Evolutionary conservation across 2,888 invertebrate species (phyloP), one percentile per base, ranked within the genome.

Genomic region (Oxycera nigricornis): DNA sequence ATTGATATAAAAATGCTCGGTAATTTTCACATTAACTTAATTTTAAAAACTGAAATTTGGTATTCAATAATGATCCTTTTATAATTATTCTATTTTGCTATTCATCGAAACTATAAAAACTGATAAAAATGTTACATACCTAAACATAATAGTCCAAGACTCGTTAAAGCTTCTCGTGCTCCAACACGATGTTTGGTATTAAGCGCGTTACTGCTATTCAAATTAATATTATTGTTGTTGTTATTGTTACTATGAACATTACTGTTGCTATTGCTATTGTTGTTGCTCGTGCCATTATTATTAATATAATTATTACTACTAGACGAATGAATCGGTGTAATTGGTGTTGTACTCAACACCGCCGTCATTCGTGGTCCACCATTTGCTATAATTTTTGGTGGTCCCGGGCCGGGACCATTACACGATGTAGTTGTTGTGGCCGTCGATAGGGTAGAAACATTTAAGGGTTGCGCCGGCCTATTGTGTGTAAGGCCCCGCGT

Each of bases 141-240:
- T 79, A 96, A 88, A 82, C 95, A 95, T 79, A 96, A 86, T 61
- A 96, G 86, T 24, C 94, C 95, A 77, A 96, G 87, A 75, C 95
- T 95, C 70, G 94, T 93, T 74, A 96, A 87, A 84, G 94, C 94
- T 85, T 95, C 95, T 80, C 90, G 89, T 50, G 91, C 89, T 35
- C 91, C 91, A 84, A 88, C 83, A 85, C 88, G 81, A 87, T 88
- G 81, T 83, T 87, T 79, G 82, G 81, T 77, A 81, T 81, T 73
- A 79, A 80, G 74, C 30, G 77, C 73, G 14, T 59, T 73, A 74
- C 65, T 65, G 90, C 90, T 80, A 88, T 90, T 76, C 88, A 83
- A 24, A 88, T 89, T 77, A 14, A 76, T 70, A 26, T 81, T 74
- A 77, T 79, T 78, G 73, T 80, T 80, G 72, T 80, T 80, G 67